Percentiles rank a stretch among this genome's conserved stretches.
These are phyloP conservation scores for Lepidochitona cinerea DNA, from an alignment of 2,888 invertebrate genomes.

Conservation along the genomic window DNA sequence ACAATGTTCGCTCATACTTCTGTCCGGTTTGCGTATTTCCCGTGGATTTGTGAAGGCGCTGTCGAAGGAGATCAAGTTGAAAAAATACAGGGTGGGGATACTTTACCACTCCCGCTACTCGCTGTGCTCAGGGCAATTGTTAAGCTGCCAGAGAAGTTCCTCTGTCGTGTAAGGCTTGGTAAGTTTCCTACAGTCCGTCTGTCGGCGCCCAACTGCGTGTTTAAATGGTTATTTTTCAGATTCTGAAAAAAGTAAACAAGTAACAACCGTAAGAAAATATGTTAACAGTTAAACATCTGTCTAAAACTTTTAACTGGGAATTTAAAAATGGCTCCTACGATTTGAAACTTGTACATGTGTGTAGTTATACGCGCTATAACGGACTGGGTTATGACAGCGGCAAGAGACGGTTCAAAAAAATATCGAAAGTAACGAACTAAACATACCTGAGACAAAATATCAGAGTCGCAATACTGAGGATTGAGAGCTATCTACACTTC, in stretches of 20 bases:
- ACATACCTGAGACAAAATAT: too few species aligned
- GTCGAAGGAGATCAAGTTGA: conserved; percentile 8
- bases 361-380: too few species aligned
- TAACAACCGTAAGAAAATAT: too few species aligned
- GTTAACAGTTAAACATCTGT: too few species aligned
- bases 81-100: neutral
- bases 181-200: neutral
- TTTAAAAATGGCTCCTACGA: too few species aligned
- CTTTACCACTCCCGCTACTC: neutral
- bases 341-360: too few species aligned
- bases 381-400: too few species aligned
- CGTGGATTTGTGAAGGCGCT: neutral
- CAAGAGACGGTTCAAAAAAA: too few species aligned
- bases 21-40: conserved; percentile 79
- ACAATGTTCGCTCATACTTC: conserved; percentile 81
- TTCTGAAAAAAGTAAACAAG: neutral
- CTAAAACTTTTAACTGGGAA: too few species aligned
- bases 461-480: too few species aligned
- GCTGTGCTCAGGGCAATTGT: conserved; percentile 1
- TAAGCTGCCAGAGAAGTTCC: conserved; percentile 2
- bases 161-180: neutral
- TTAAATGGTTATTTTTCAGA: neutral
- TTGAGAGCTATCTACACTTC: too few species aligned
- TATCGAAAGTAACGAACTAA: too few species aligned
- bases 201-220: neutral